Percentiles rank a stretch among this genome's conserved stretches.
phyloP scores from a whole-genome alignment of 2,888 invertebrate genomes.

The Agrochola lota region DNA sequence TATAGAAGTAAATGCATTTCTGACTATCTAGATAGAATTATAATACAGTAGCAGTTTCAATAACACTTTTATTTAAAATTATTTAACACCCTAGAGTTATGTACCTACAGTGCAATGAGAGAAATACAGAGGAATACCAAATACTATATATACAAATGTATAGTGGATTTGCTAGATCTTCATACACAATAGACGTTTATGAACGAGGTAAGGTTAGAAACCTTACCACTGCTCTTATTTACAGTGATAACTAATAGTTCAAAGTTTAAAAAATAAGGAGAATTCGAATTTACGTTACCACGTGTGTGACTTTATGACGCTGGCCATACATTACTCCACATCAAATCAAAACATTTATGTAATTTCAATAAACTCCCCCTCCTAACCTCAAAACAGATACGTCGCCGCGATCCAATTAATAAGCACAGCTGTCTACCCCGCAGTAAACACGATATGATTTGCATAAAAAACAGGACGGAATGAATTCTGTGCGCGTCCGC shows the following conservation, averaged over 20 bases:
- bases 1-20: not conserved
- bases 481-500: slow-evolving; percentile 42
- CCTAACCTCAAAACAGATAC: slow-evolving; percentile 18
- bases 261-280: no score
- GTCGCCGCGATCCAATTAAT: slow-evolving; percentile 52
- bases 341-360: not conserved
- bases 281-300: no score
- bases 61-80: not conserved
- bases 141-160: not conserved
- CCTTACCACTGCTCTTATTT: no score
- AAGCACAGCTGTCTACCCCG: slow-evolving; percentile 33
- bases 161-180: not conserved
- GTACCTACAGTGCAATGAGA: not conserved
- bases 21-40: not conserved
- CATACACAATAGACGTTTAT: no score
- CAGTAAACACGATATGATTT: slow-evolving; percentile 56
- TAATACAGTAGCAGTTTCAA: not conserved
- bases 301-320: not conserved
- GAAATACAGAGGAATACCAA: not conserved
- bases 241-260: no score
- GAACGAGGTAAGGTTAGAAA: no score
- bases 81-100: not conserved
- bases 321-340: not conserved
- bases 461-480: slow-evolving; percentile 46
- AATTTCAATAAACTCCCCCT: slow-evolving; percentile 16